Conservation (phyloP, 2,113 vertebrate species). For the Sarotherodon lohbergeri region DNA sequence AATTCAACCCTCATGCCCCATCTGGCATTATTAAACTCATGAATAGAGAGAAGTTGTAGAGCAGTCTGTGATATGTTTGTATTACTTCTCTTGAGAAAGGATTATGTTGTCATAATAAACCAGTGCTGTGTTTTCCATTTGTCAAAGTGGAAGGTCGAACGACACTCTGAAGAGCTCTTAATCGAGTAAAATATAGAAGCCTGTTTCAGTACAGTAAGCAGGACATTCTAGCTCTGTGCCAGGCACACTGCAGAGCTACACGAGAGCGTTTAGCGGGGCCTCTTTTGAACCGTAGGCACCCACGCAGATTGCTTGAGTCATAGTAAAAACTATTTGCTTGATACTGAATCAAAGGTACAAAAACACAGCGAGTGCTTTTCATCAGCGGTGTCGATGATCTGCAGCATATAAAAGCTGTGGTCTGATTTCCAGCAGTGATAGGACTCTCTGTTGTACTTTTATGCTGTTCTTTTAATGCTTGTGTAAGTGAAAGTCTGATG, state of each 20-base stretch:
- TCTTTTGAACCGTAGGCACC: background rate
- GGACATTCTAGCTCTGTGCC: background rate
- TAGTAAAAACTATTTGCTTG: background rate
- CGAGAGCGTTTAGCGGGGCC: background rate
- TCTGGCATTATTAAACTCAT: background rate
- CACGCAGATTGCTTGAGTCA: slow-evolving; percentile 21
- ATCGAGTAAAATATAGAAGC: background rate
- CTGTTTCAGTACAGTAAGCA: background rate
- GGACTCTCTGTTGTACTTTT: background rate
- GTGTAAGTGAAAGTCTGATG: background rate
- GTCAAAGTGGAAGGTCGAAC: background rate
- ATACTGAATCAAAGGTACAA: background rate
- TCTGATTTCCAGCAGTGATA: background rate
- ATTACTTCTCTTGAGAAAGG: background rate
- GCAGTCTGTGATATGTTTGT: background rate
- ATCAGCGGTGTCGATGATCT: background rate
- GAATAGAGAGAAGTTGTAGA: background rate
- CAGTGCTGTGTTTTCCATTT: background rate
- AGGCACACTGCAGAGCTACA: background rate
- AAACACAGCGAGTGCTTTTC: background rate
- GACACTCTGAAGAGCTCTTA: background rate
- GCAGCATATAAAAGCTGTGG: background rate
- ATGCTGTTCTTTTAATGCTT: background rate
- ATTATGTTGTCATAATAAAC: background rate
- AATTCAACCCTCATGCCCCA: background rate